phyloP scores from a whole-genome alignment of 1,140 invertebrate species.

The Temnothorax longispinosus region DNA sequence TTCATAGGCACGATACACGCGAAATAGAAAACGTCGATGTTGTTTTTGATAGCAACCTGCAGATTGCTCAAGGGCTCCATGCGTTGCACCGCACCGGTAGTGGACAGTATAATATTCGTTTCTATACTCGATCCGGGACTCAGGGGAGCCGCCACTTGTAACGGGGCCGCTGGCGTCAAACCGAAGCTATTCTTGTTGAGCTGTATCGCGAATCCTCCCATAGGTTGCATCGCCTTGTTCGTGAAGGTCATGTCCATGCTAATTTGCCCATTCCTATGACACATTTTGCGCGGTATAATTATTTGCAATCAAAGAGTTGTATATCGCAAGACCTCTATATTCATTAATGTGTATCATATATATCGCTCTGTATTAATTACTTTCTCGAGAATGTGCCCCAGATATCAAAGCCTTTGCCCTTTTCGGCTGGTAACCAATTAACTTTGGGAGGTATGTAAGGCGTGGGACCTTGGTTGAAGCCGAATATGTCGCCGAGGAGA shows the following conservation, averaged over 20 bases:
- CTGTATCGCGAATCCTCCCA: slow-evolving; percentile 98
- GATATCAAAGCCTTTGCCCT: slow-evolving; percentile 99
- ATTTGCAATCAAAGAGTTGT: neutral
- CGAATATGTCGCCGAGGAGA: slow-evolving; percentile 96
- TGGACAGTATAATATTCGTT: slow-evolving; percentile 91
- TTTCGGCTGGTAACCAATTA: slow-evolving; percentile 97
- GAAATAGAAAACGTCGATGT: slow-evolving; percentile 99
- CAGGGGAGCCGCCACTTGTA: slow-evolving; percentile 93
- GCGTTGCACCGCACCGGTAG: slow-evolving; percentile 96
- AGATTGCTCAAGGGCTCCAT: slow-evolving; percentile 99
- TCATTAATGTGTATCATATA: neutral
- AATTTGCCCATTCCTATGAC: slow-evolving; percentile 91
- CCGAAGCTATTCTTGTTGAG: slow-evolving; percentile 99
- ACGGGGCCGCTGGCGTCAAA: slow-evolving; percentile 92
- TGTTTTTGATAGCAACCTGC: slow-evolving; percentile 99
- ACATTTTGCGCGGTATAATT: slow-evolving; percentile 11
- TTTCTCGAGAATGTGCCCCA: slow-evolving; percentile 96
- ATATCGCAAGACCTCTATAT: neutral
- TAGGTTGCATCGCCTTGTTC: slow-evolving; percentile 99
- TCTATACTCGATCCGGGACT: slow-evolving; percentile 94
- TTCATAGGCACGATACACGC: slow-evolving; percentile 97
- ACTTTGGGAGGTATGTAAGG: slow-evolving; percentile 93
- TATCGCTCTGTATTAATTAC: slow-evolving; percentile 77
- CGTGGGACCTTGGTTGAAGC: slow-evolving; percentile 89
- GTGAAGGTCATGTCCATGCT: slow-evolving; percentile 98